Evolutionary conservation across 2,797 vertebrate genomes (phyloP).

Genomic region (Apogon talboti): DNA sequence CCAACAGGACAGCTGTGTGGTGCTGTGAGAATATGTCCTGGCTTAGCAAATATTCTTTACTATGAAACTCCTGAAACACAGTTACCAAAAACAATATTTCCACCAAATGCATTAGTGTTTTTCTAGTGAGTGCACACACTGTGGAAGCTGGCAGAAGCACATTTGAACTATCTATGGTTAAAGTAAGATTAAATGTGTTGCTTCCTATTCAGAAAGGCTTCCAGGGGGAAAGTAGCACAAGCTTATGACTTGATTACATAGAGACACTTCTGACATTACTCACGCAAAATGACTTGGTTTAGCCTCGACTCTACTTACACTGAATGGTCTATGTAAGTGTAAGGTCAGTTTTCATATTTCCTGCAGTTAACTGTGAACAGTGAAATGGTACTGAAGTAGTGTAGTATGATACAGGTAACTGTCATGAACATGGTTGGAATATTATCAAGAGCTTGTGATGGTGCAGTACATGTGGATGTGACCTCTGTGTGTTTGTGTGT

Average conservation of each 20-base stretch:
- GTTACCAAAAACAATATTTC: slow-evolving; percentile 41
- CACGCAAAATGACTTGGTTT: slow-evolving; percentile 43
- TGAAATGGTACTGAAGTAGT: too few species aligned
- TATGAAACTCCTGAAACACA: slow-evolving; percentile 22
- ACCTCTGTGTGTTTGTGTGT: slow-evolving; percentile 16
- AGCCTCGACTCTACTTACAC: slow-evolving; percentile 12
- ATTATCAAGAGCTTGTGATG: slow-evolving; percentile 7
- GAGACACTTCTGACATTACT: slow-evolving; percentile 33
- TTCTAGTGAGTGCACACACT: neutral
- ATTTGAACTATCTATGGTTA: slow-evolving; percentile 19
- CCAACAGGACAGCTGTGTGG: too few species aligned
- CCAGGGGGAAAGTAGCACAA: slow-evolving; percentile 18
- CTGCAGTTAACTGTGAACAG: slow-evolving; percentile 19
- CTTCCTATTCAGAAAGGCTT: slow-evolving; percentile 25
- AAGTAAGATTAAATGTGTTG: slow-evolving; percentile 30
- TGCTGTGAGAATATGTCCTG: slow-evolving; percentile 14
- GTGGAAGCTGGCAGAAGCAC: slow-evolving; percentile 12
- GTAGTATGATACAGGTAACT: too few species aligned
- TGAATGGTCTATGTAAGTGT: slow-evolving; percentile 22
- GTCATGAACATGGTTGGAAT: slow-evolving; percentile 11
- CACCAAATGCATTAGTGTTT: slow-evolving; percentile 23
- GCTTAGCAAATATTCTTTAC: slow-evolving; percentile 28
- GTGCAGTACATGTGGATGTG: slow-evolving; percentile 12
- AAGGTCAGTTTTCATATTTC: slow-evolving; percentile 40
- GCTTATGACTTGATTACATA: slow-evolving; percentile 38